Conservation (phyloP, 2,797 vertebrate species). For the Melanogrammus aeglefinus region DNA sequence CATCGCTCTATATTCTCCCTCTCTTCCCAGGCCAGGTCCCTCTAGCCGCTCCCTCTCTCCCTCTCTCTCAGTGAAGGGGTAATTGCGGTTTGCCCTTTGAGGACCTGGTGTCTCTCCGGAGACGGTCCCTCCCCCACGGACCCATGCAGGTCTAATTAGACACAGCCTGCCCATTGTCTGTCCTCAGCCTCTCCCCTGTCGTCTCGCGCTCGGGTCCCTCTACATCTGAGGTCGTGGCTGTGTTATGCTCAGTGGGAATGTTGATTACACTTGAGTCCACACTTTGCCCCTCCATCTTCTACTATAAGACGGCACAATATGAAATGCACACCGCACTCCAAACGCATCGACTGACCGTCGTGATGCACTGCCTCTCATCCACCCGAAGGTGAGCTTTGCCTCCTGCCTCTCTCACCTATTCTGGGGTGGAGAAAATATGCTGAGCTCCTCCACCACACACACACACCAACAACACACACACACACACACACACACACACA, state of each 20-base stretch:
- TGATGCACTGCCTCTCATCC: no score
- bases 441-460: neutral
- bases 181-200: neutral
- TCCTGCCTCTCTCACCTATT: no score
- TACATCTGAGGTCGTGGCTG: neutral
- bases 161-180: conserved; percentile 36
- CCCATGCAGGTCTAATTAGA: conserved; percentile 59
- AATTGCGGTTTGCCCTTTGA: neutral
- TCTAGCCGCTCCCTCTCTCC: neutral
- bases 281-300: conserved; percentile 37
- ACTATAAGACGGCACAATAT: conserved; percentile 15
- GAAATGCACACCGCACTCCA: neutral
- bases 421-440: no score
- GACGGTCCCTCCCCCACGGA: neutral
- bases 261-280: conserved; percentile 61
- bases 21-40: neutral
- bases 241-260: conserved; percentile 51
- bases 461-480: neutral
- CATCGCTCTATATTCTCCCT: neutral
- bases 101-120: neutral
- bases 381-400: no score
- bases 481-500: conserved; percentile 2
- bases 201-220: neutral
- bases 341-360: neutral
- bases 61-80: neutral